Conservation (phyloP, 2,888 invertebrate genomes). For the Aleiodes alternator region DNA sequence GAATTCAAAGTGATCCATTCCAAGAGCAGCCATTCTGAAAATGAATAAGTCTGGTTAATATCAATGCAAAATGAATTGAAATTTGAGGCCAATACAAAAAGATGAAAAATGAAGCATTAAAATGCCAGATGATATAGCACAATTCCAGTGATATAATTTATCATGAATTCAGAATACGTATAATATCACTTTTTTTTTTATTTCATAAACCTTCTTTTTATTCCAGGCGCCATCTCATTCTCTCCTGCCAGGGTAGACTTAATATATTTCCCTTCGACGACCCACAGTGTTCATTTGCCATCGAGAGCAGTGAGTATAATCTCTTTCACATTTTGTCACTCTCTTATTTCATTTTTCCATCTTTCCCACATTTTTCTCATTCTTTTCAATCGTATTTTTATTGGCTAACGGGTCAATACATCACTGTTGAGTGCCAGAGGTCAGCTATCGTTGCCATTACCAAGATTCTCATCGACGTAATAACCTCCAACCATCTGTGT, state of each 20-base stretch:
- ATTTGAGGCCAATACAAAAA: too few species aligned
- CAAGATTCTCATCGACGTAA: slow-evolving; percentile 5
- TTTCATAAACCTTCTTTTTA: slow-evolving; percentile 2
- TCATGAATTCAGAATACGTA: slow-evolving; percentile 12
- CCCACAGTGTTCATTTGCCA: slow-evolving; percentile 95
- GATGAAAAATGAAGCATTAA: too few species aligned
- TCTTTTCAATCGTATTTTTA: neutral
- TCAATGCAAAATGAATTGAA: too few species aligned
- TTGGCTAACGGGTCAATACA: neutral
- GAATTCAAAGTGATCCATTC: neutral
- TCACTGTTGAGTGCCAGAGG: slow-evolving; percentile 1
- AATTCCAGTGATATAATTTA: slow-evolving; percentile 6
- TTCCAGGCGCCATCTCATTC: slow-evolving; percentile 89
- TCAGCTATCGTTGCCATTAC: neutral
- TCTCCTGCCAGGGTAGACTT: slow-evolving; percentile 94
- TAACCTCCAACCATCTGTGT: slow-evolving; percentile 3
- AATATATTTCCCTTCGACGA: slow-evolving; percentile 98
- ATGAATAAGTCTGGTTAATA: too few species aligned
- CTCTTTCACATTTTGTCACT: neutral
- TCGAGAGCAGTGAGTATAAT: slow-evolving; percentile 94
- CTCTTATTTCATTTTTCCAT: neutral
- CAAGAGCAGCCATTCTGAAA: neutral
- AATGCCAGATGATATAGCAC: too few species aligned
- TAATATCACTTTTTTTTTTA: slow-evolving; percentile 17
- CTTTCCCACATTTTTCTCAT: neutral